phyloP scores from a whole-genome alignment of 1,140 invertebrate species.

The Euura lappo region DNA sequence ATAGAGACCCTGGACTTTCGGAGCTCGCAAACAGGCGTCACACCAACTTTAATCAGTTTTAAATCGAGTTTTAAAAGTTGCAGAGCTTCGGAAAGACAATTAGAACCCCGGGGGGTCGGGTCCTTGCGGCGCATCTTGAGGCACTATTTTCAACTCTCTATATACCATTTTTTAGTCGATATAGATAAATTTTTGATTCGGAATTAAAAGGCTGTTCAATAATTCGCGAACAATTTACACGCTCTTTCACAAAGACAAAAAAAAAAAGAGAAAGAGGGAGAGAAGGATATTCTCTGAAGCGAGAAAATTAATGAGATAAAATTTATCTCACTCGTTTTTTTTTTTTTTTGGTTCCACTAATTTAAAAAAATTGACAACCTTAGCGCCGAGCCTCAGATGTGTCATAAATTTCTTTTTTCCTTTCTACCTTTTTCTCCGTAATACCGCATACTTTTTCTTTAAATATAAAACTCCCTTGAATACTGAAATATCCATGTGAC shows the following conservation, averaged over 20 bases:
- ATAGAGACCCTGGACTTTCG: too few relatives aligned
- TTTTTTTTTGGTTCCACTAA: neutral
- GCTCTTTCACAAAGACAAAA: neutral
- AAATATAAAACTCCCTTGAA: too few relatives aligned
- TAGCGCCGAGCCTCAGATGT: neutral
- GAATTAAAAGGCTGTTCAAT: neutral
- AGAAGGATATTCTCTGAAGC: neutral
- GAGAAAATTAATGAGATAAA: neutral
- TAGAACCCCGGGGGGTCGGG: neutral
- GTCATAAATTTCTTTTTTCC: too few relatives aligned
- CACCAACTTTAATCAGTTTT: slow-evolving; percentile 7
- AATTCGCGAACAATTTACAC: too few relatives aligned
- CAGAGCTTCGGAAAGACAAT: neutral
- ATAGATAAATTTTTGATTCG: too few relatives aligned
- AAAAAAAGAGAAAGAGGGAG: neutral
- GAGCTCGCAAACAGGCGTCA: too few relatives aligned
- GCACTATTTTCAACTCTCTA: too few relatives aligned
- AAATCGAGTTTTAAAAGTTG: slow-evolving; percentile 4
- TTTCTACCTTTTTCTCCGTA: too few relatives aligned
- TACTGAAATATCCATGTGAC: too few relatives aligned
- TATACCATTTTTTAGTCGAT: too few relatives aligned
- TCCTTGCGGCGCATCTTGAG: too few relatives aligned
- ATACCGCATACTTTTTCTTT: too few relatives aligned
- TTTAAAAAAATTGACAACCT: neutral
- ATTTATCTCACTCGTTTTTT: neutral